A percentile compares a stretch with the other conserved stretches of the same genome.
Conservation (phyloP, 2,888 invertebrate species). For the Drosophila sordidapex region DNA sequence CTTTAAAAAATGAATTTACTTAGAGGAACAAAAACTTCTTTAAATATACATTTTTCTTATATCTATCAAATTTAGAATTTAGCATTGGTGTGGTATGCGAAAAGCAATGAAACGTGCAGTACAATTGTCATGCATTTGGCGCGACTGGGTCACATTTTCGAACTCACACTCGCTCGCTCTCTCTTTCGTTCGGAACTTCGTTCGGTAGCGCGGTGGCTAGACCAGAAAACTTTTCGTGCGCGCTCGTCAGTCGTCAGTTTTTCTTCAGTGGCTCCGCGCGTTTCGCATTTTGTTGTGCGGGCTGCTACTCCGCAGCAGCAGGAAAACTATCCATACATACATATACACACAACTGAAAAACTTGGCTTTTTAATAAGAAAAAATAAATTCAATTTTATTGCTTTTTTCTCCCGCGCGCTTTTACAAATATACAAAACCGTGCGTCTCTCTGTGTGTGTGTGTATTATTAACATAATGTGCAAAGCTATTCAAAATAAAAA, state of each 20-base stretch:
- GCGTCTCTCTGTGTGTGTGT: slow-evolving; percentile 57
- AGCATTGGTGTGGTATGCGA: background rate
- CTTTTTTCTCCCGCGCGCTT: slow-evolving; percentile 76
- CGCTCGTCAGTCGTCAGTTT: slow-evolving; percentile 77
- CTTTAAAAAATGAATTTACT: background rate
- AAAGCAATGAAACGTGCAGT: slow-evolving; percentile 19
- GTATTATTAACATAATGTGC: slow-evolving; percentile 60
- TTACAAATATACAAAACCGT: slow-evolving; percentile 61
- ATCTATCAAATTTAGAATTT: background rate
- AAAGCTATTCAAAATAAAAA: slow-evolving; percentile 62
- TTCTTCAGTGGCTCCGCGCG: slow-evolving; percentile 82
- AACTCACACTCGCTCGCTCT: slow-evolving; percentile 66
- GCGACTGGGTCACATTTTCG: slow-evolving; percentile 47
- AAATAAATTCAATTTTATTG: slow-evolving; percentile 79
- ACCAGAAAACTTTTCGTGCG: slow-evolving; percentile 65
- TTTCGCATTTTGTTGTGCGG: slow-evolving; percentile 78
- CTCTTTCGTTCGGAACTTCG: slow-evolving; percentile 57
- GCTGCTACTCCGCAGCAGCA: slow-evolving; percentile 80
- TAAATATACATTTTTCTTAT: background rate
- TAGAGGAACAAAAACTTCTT: background rate
- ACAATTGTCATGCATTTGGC: slow-evolving; percentile 12
- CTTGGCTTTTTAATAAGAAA: slow-evolving; percentile 73
- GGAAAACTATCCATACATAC: slow-evolving; percentile 66
- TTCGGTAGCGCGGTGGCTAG: slow-evolving; percentile 52
- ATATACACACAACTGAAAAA: slow-evolving; percentile 64